Evolutionary conservation across 2,888 invertebrate genomes (phyloP).

Genomic region (Gymnoscelis rufifasciata): DNA sequence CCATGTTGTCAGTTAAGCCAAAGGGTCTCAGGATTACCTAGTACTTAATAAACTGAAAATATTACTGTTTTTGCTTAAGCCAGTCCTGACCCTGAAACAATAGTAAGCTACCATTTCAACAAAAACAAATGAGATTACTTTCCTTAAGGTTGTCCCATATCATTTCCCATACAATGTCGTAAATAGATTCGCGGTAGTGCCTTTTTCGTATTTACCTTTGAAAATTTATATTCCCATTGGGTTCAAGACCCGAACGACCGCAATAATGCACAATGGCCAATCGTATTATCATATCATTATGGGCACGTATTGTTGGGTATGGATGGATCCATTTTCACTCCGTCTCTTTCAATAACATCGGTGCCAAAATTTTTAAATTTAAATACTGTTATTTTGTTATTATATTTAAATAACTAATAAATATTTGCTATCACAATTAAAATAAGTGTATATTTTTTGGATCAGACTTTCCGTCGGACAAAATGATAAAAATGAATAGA

Average conservation of each 20-base stretch:
- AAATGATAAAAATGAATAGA: too few relatives aligned
- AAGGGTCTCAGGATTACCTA: slow-evolving; percentile 68
- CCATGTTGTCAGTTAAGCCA: slow-evolving; percentile 75
- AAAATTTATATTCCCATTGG: slow-evolving; percentile 72
- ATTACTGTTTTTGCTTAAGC: slow-evolving; percentile 25
- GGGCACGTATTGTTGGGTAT: slow-evolving; percentile 23
- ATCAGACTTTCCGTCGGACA: too few relatives aligned
- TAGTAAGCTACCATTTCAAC: not conserved
- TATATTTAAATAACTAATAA: too few relatives aligned
- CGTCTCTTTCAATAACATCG: slow-evolving; percentile 5
- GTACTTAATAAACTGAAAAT: slow-evolving; percentile 66
- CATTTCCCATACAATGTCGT: slow-evolving; percentile 60
- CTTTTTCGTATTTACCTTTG: slow-evolving; percentile 69
- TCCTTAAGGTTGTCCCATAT: slow-evolving; percentile 32
- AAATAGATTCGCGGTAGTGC: slow-evolving; percentile 64
- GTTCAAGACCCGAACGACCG: slow-evolving; percentile 59
- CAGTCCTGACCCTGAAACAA: not conserved
- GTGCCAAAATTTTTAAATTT: too few relatives aligned
- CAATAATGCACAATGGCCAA: slow-evolving; percentile 70
- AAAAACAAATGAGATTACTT: not conserved
- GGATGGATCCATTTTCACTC: slow-evolving; percentile 10
- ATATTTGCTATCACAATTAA: too few relatives aligned
- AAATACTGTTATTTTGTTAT: too few relatives aligned
- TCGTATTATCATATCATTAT: slow-evolving; percentile 73
- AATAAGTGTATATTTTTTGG: too few relatives aligned